phyloP scores from a whole-genome alignment of 1,140 invertebrate species.

The Mya arenaria region DNA sequence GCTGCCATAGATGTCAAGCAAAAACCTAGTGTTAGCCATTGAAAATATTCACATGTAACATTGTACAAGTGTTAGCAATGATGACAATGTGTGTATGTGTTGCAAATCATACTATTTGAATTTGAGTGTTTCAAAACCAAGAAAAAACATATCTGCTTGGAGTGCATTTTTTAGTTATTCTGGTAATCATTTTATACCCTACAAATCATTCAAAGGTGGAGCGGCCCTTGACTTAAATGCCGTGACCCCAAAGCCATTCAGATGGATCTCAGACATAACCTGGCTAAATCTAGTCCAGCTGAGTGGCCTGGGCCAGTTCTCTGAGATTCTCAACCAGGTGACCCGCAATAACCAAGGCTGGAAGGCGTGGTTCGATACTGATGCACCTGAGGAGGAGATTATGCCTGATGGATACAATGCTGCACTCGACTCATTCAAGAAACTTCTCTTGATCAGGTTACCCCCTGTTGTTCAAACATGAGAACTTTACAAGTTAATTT shows the following conservation, averaged over 20 bases:
- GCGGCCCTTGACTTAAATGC: conserved; percentile 96
- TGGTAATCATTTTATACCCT: too few relatives aligned
- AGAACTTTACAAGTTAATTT: neutral
- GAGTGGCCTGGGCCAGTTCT: conserved; percentile 91
- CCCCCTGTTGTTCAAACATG: too few relatives aligned
- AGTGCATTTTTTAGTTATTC: too few relatives aligned
- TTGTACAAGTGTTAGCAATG: too few relatives aligned
- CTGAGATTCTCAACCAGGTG: conserved; percentile 89
- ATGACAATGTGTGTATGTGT: too few relatives aligned
- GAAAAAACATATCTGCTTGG: too few relatives aligned
- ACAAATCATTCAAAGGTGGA: conserved; percentile 84
- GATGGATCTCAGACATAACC: conserved; percentile 97
- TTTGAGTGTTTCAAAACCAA: too few relatives aligned
- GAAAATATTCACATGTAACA: too few relatives aligned
- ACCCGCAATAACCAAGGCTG: conserved; percentile 90
- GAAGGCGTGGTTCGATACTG: conserved; percentile 96
- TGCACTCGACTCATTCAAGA: conserved; percentile 92
- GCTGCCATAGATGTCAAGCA: too few relatives aligned
- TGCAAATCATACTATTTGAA: too few relatives aligned
- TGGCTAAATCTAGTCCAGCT: conserved; percentile 98
- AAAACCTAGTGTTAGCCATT: too few relatives aligned
- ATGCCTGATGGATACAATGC: conserved; percentile 95
- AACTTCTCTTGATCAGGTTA: conserved; percentile 91
- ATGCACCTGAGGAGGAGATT: conserved; percentile 94
- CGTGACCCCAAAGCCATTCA: conserved; percentile 94